phyloP scores from a whole-genome alignment of 2,113 vertebrate species.

The Ceuthmochares aereus region DNA sequence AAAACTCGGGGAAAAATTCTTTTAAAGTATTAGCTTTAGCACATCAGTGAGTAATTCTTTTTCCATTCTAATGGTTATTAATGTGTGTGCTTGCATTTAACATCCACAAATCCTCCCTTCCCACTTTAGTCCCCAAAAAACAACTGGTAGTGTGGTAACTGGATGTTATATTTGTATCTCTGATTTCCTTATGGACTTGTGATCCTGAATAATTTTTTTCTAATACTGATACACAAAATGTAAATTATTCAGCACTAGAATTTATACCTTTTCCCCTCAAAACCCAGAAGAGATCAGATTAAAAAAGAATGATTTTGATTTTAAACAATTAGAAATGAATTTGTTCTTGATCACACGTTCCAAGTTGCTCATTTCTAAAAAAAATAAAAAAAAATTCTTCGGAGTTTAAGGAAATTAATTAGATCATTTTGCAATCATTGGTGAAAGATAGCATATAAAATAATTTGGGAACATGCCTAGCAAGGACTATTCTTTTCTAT shows the following conservation, averaged over 20 bases:
- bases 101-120: conserved; percentile 37
- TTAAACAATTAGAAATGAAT: background rate
- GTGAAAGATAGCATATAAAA: background rate
- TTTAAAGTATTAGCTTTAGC: conserved; percentile 55
- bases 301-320: background rate
- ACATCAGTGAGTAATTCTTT: conserved; percentile 47
- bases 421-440: background rate
- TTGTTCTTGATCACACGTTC: background rate
- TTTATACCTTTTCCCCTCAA: background rate
- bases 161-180: background rate
- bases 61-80: conserved; percentile 56
- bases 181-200: background rate
- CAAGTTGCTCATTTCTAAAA: background rate
- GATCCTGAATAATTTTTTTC: background rate
- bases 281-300: background rate
- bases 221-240: background rate
- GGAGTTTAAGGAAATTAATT: background rate
- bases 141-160: background rate
- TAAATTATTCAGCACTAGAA: background rate
- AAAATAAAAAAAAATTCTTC: background rate
- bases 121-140: background rate
- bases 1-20: conserved; percentile 38
- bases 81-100: conserved; percentile 29
- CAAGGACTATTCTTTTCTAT: background rate
- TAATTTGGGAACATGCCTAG: background rate